phyloP scores from a whole-genome alignment of 2,797 vertebrate genomes.

The Crenuchus spilurus region DNA sequence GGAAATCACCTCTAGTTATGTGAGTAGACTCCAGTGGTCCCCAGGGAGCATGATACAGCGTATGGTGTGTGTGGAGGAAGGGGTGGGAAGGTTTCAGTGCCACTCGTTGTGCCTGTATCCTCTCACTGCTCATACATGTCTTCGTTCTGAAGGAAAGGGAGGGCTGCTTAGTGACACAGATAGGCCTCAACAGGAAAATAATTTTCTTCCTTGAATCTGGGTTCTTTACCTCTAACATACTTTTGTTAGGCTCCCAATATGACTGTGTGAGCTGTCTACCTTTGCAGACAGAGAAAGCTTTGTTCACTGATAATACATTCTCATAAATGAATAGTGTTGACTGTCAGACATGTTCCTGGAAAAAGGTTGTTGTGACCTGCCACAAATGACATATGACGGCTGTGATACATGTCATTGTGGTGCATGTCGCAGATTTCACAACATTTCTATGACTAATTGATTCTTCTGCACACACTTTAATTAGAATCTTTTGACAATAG shows the following conservation, averaged over 20 bases:
- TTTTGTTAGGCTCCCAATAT: background rate
- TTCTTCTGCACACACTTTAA: background rate
- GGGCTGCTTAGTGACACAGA: background rate
- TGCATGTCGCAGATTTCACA: background rate
- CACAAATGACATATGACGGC: background rate
- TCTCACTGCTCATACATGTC: background rate
- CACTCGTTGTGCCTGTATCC: background rate
- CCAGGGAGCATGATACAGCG: background rate
- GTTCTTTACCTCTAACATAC: background rate
- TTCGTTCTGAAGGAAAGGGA: background rate
- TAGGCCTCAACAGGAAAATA: background rate
- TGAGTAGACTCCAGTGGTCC: conserved; percentile 1
- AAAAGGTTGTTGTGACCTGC: background rate
- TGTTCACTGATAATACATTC: background rate
- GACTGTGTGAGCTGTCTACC: background rate
- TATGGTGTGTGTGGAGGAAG: conserved; percentile 20
- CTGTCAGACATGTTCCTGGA: background rate
- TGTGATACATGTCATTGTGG: background rate
- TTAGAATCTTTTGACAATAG: background rate
- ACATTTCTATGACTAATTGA: background rate
- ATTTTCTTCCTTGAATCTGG: conserved; percentile 20
- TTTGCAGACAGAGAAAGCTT: background rate
- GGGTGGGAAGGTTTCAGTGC: background rate
- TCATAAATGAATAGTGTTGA: background rate
- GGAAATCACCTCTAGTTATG: conserved; percentile 8